Conservation (phyloP, 1,140 invertebrate genomes). For the Lineus longissimus region DNA sequence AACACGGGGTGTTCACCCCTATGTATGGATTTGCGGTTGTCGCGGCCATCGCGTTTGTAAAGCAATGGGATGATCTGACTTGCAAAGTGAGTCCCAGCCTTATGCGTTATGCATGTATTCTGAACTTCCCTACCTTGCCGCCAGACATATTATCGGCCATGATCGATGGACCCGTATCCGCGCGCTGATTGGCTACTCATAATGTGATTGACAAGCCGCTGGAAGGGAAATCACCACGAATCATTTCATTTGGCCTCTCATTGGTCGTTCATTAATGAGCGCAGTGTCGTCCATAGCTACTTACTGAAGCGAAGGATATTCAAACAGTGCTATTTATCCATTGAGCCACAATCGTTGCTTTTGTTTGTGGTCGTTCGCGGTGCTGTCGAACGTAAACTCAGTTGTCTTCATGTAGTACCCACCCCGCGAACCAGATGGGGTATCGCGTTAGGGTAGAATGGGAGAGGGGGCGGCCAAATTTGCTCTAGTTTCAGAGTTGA, state of each 20-base stretch:
- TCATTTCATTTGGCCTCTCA: not conserved
- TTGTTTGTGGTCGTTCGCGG: not conserved
- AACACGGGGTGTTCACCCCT: conserved; percentile 33
- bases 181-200: not conserved
- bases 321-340: not conserved
- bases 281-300: not conserved
- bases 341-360: not conserved
- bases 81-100: conserved; percentile 4
- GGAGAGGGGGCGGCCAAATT: conserved; percentile 3
- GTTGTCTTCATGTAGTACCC: not conserved
- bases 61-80: not conserved
- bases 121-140: not conserved
- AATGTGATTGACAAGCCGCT: conserved; percentile 1
- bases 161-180: not conserved
- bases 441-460: not conserved
- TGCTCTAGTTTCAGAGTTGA: not conserved
- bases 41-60: conserved; percentile 26
- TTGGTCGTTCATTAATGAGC: conserved; percentile 6
- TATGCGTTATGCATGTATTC: conserved; percentile 7
- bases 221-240: conserved; percentile 7
- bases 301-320: not conserved
- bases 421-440: conserved; percentile 2
- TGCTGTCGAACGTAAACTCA: not conserved
- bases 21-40: conserved; percentile 38
- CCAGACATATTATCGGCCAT: not conserved